Conservation (phyloP, 2,113 vertebrate species). For the Tachysurus vachellii region DNA sequence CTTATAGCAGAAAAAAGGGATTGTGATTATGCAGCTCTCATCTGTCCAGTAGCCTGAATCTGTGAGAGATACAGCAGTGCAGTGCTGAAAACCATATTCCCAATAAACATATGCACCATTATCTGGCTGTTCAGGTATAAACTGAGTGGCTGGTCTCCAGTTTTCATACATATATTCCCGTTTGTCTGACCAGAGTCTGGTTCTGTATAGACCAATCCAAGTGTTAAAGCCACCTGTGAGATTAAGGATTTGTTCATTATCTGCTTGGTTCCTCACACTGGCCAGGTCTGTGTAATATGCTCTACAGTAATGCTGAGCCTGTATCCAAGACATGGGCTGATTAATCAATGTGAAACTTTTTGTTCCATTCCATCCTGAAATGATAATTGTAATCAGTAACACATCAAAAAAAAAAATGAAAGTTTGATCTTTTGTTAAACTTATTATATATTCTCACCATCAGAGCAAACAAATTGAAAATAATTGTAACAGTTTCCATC, state of each 20-base stretch:
- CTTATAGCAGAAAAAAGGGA: slow-evolving; percentile 32
- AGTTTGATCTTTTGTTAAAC: not conserved
- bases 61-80: slow-evolving; percentile 26
- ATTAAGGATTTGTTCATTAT: slow-evolving; percentile 25
- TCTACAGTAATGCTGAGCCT: slow-evolving; percentile 41
- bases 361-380: not conserved
- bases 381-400: not conserved
- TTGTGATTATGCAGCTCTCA: slow-evolving; percentile 29
- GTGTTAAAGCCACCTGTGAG: not conserved
- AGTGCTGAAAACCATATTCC: not conserved
- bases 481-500: not conserved
- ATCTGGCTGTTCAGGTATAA: slow-evolving; percentile 11
- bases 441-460: not conserved
- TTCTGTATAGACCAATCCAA: slow-evolving; percentile 45
- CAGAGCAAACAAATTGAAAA: not conserved
- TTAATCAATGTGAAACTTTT: not conserved
- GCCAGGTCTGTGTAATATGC: slow-evolving; percentile 23
- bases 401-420: too few species aligned
- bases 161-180: slow-evolving; percentile 15
- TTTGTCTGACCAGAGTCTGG: slow-evolving; percentile 27
- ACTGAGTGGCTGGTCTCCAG: not conserved
- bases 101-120: not conserved
- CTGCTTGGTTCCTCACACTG: slow-evolving; percentile 35
- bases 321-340: not conserved
- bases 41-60: slow-evolving; percentile 34